Percentiles rank a stretch among this genome's conserved stretches.
phyloP scores from a whole-genome alignment of 2,888 invertebrate genomes.

The Apantesis nais region DNA sequence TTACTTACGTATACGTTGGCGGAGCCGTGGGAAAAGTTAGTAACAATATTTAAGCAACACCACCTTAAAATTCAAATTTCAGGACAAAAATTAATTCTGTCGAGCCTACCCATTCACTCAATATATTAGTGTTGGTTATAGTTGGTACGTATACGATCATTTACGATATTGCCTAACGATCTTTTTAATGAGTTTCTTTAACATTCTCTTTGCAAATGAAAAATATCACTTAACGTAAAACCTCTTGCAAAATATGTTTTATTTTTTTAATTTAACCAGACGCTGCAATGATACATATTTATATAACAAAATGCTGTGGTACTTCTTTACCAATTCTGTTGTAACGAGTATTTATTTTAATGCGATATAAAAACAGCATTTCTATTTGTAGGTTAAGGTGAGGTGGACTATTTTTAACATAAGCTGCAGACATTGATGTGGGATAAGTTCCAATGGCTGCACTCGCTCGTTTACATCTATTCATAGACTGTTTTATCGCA shows the following conservation, averaged over 20 bases:
- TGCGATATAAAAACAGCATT: slow-evolving; percentile 17
- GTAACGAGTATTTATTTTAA: not conserved
- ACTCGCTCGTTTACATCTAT: not conserved
- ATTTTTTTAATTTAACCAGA: not conserved
- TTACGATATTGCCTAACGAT: not conserved
- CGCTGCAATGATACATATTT: not conserved
- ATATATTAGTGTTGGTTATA: too few species aligned
- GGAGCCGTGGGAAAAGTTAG: too few species aligned
- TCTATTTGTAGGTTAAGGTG: slow-evolving; percentile 38
- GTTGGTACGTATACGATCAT: not conserved
- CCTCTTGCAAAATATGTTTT: not conserved
- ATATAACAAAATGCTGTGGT: not conserved
- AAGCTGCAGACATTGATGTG: slow-evolving; percentile 44
- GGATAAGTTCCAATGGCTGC: slow-evolving; percentile 16
- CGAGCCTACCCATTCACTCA: too few species aligned
- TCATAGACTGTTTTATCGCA: not conserved
- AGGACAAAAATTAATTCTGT: too few species aligned
- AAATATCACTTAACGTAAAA: not conserved
- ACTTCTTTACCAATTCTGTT: not conserved
- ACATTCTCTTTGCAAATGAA: too few species aligned
- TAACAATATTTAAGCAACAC: too few species aligned
- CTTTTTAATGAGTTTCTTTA: not conserved
- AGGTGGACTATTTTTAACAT: slow-evolving; percentile 40
- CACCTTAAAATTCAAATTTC: too few species aligned
- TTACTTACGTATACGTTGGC: too few species aligned